A percentile compares a stretch with the other conserved stretches of the same genome.
Evolutionary conservation across 2,113 vertebrate genomes (phyloP).

Genomic region (Dipodomys stephensi): DNA sequence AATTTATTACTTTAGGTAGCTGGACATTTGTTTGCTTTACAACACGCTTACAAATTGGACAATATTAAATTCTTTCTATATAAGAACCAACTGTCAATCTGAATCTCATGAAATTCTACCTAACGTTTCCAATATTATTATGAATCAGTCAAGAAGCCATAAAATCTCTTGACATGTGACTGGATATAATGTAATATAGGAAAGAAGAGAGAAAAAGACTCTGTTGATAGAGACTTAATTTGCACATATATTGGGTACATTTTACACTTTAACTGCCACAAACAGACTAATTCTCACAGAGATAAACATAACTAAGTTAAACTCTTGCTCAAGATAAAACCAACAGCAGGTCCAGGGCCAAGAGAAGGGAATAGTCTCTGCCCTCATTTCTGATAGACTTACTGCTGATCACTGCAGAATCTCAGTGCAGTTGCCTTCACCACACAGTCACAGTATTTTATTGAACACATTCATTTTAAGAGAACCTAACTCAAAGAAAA

Average conservation of each 20-base stretch:
- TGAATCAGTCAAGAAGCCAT: conserved; percentile 30
- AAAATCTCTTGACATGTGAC: conserved; percentile 50
- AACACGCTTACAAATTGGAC: neutral
- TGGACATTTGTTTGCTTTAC: neutral
- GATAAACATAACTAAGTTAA: conserved; percentile 12
- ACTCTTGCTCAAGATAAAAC: conserved; percentile 1
- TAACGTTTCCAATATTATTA: conserved; percentile 37
- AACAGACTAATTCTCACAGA: conserved; percentile 17
- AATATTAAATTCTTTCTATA: conserved; percentile 19
- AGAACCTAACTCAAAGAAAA: conserved; percentile 23
- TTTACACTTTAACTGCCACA: neutral
- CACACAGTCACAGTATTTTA: neutral
- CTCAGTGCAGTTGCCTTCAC: neutral
- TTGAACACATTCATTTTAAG: conserved; percentile 20
- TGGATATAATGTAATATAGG: neutral
- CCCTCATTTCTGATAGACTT: neutral
- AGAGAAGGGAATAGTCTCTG: neutral
- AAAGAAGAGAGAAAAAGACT: conserved; percentile 5
- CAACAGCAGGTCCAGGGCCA: neutral
- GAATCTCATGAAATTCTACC: conserved; percentile 55
- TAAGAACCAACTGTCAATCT: conserved; percentile 59
- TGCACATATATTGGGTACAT: neutral
- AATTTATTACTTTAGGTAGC: conserved; percentile 57
- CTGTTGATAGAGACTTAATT: neutral
- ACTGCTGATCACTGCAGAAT: neutral